These are phyloP conservation scores for Malachius bipustulatus DNA, from an alignment of 2,888 invertebrate species.

Conservation along the genomic window DNA sequence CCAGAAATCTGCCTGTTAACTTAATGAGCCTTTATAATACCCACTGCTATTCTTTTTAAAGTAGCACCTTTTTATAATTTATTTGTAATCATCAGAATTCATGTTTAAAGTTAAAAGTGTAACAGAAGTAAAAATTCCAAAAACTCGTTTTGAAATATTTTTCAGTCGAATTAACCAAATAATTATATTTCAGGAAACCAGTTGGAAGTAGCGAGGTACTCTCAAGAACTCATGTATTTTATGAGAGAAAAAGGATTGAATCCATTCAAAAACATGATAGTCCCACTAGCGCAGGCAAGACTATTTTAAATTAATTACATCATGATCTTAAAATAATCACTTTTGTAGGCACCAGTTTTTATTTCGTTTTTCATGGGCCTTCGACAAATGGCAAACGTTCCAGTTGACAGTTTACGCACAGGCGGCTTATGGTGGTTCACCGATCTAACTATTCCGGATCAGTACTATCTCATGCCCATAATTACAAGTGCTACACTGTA, in stretches of 20 bases:
- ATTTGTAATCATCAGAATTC: background rate
- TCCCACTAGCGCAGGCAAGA: constrained; percentile 63
- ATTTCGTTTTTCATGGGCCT: constrained; percentile 85
- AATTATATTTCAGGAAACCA: constrained; percentile 61
- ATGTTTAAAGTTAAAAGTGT: no score
- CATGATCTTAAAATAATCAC: constrained; percentile 9
- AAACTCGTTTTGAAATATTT: no score
- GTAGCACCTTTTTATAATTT: background rate
- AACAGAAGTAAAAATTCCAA: no score
- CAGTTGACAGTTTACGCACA: constrained; percentile 77
- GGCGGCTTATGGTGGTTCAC: constrained; percentile 91
- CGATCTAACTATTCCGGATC: constrained; percentile 85
- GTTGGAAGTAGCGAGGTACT: constrained; percentile 61
- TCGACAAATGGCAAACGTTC: constrained; percentile 76
- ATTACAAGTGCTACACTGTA: constrained; percentile 74
- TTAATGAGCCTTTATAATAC: no score
- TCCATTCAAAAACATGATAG: constrained; percentile 66
- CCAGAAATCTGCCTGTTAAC: no score
- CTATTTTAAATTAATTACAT: constrained; percentile 7
- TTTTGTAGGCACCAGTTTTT: constrained; percentile 64
- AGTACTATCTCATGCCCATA: constrained; percentile 74
- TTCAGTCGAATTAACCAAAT: no score
- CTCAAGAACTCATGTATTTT: constrained; percentile 66
- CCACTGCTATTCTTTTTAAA: no score
- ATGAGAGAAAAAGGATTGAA: constrained; percentile 74